Percentiles rank a stretch among this genome's conserved stretches.
phyloP scores from a whole-genome alignment of 2,113 vertebrate genomes.

The Cettia cetti region DNA sequence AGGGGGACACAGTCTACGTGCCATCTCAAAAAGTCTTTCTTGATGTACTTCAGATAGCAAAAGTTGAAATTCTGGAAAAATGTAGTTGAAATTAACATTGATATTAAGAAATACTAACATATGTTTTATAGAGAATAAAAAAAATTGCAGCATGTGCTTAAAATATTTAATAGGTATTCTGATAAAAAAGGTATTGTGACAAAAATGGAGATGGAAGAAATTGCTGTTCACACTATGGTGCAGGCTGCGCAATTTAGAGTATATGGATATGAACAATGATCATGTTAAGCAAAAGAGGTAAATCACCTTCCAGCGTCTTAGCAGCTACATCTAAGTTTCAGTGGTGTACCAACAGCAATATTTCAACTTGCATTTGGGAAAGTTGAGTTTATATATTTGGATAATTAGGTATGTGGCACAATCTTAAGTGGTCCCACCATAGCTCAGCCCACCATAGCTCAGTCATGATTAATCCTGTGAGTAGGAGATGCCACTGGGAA shows the following conservation, averaged over 20 bases:
- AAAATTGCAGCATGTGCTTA: background rate
- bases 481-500: background rate
- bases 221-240: background rate
- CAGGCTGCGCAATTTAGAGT: background rate
- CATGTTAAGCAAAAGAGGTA: background rate
- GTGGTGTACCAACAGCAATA: background rate
- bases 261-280: background rate
- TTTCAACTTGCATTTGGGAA: background rate
- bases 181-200: background rate
- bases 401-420: background rate
- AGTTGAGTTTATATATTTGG: background rate
- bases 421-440: background rate
- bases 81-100: background rate
- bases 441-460: rapidly evolving
- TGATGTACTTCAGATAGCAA: background rate
- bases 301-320: background rate
- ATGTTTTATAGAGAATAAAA: background rate
- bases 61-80: background rate
- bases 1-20: background rate
- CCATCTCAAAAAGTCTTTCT: background rate
- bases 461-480: background rate
- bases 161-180: background rate
- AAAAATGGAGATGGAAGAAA: background rate
- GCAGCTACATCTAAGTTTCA: background rate
- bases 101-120: background rate